phyloP scores from a whole-genome alignment of 2,888 invertebrate genomes.

The Alsophila aescularia region DNA sequence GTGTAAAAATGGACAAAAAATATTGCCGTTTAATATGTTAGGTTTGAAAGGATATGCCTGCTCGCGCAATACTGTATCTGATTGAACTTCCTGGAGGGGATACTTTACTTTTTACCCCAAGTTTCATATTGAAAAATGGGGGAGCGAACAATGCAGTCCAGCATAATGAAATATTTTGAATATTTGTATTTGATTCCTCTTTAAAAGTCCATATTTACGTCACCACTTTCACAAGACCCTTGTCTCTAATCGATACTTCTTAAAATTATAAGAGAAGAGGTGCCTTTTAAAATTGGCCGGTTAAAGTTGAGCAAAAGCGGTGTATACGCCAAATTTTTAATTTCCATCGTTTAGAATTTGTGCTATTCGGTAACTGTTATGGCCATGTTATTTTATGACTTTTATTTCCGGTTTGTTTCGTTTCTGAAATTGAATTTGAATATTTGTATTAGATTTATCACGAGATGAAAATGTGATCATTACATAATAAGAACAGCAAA shows the following conservation, averaged over 20 bases:
- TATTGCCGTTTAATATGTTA: too few species aligned
- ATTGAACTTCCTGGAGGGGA: slow-evolving; percentile 3
- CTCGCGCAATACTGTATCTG: background rate
- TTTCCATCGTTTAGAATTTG: slow-evolving; percentile 37
- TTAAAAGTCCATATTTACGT: slow-evolving; percentile 48
- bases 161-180: slow-evolving; percentile 78
- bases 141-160: slow-evolving; percentile 60
- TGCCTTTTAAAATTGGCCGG: slow-evolving; percentile 45
- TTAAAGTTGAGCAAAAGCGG: slow-evolving; percentile 26
- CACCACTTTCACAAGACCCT: slow-evolving; percentile 48
- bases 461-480: background rate
- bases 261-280: slow-evolving; percentile 9
- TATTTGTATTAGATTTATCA: background rate
- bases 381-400: slow-evolving; percentile 32
- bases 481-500: background rate
- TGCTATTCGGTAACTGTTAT: slow-evolving; percentile 37
- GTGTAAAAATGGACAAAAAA: too few species aligned
- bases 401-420: slow-evolving; percentile 21
- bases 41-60: too few species aligned
- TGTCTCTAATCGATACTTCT: slow-evolving; percentile 2
- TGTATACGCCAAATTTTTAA: slow-evolving; percentile 35
- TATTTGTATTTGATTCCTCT: slow-evolving; percentile 75
- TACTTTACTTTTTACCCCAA: slow-evolving; percentile 32
- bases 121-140: slow-evolving; percentile 57
- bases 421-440: slow-evolving; percentile 19